Evolutionary conservation across 2,797 vertebrate genomes (phyloP).

Genomic region (Siniperca scherzeri): DNA sequence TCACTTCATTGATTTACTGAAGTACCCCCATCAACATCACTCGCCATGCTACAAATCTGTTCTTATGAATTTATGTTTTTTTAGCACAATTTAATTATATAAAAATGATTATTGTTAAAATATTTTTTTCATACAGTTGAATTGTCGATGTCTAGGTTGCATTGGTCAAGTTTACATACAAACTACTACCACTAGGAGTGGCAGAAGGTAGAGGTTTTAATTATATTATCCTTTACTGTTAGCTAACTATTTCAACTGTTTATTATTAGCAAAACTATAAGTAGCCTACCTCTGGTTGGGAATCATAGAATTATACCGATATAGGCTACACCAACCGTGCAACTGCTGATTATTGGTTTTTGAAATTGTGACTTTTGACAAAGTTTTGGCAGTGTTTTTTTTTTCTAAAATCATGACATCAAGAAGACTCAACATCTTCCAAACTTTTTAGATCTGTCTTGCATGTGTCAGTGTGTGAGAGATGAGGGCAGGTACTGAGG

Average conservation of each 20-base stretch:
- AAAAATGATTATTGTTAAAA: background rate
- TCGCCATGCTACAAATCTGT: background rate
- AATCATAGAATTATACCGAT: background rate
- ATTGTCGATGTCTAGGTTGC: background rate
- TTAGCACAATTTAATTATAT: background rate
- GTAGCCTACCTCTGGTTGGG: background rate
- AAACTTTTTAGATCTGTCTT: background rate
- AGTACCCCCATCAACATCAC: background rate
- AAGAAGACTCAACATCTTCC: background rate
- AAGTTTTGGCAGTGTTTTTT: background rate
- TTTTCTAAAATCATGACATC: background rate
- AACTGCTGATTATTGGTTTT: background rate
- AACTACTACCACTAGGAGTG: background rate
- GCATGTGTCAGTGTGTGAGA: constrained; percentile 24
- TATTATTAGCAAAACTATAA: background rate
- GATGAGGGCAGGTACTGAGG: constrained; percentile 48
- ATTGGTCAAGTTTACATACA: background rate
- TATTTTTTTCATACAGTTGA: background rate
- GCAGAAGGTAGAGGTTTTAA: background rate
- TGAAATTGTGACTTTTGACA: background rate
- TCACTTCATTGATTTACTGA: too few relatives aligned
- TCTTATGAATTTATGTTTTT: background rate
- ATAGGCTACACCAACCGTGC: too few relatives aligned
- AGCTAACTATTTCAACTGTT: background rate
- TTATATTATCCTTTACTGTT: background rate